Percentiles rank a stretch among this genome's conserved stretches.
Conservation (phyloP, 1,140 invertebrate species). For the Dendrolimus punctatus region DNA sequence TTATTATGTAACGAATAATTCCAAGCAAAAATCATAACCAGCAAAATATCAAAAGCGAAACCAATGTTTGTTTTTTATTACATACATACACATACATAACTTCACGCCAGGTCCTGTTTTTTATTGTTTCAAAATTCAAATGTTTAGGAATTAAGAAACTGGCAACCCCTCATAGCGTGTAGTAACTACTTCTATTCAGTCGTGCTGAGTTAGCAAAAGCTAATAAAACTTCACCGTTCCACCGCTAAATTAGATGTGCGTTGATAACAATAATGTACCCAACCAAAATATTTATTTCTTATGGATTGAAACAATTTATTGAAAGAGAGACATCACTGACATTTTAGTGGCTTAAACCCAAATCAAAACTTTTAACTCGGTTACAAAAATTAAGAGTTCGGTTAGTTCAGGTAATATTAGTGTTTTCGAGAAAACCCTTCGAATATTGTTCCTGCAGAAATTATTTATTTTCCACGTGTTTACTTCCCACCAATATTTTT, state of each 20-base stretch:
- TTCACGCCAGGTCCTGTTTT: too few relatives aligned
- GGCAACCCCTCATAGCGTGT: constrained; percentile 1
- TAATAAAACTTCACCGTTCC: constrained; percentile 24
- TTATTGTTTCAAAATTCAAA: too few relatives aligned
- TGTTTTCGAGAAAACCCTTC: too few relatives aligned
- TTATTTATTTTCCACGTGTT: too few relatives aligned
- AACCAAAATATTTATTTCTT: constrained; percentile 9
- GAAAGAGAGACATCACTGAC: background rate
- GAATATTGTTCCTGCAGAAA: too few relatives aligned
- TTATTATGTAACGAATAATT: too few relatives aligned
- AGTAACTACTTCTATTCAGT: constrained; percentile 21
- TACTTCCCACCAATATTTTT: too few relatives aligned
- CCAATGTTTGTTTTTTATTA: too few relatives aligned
- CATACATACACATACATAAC: too few relatives aligned
- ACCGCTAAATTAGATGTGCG: constrained; percentile 12
- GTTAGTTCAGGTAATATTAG: background rate
- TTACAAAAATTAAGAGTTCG: background rate
- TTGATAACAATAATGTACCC: constrained; percentile 14
- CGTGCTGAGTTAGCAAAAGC: constrained; percentile 13
- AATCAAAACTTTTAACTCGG: background rate
- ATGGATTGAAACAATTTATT: constrained; percentile 2
- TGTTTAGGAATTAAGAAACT: too few relatives aligned
- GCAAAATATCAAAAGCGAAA: too few relatives aligned
- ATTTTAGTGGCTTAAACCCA: background rate
- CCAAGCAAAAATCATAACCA: too few relatives aligned